Evolutionary conservation across 2,113 vertebrate species (phyloP).

Genomic region (Aegotheles bennettii): DNA sequence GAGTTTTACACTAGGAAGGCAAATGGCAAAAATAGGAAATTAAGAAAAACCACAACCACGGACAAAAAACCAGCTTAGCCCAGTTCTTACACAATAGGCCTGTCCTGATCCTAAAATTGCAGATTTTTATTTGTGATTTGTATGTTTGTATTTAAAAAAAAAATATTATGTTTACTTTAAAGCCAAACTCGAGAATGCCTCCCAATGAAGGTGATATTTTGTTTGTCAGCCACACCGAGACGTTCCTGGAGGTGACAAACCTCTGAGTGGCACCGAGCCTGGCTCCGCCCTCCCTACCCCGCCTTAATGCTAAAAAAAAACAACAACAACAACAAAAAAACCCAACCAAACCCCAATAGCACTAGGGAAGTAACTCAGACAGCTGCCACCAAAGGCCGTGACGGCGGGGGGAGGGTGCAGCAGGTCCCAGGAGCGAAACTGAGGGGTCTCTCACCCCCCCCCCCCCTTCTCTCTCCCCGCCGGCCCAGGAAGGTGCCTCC

Average conservation of each 20-base stretch:
- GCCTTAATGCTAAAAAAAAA: not conserved
- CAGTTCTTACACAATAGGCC: not conserved
- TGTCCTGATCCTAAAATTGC: not conserved
- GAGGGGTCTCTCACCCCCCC: not conserved
- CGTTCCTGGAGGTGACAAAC: not conserved
- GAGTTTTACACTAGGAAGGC: not conserved
- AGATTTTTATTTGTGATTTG: not conserved
- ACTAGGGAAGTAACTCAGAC: not conserved
- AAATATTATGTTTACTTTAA: not conserved
- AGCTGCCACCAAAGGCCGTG: not conserved
- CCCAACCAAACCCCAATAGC: too few relatives aligned
- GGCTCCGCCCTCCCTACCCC: not conserved
- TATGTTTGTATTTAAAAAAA: not conserved
- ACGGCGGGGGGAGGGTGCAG: fast-evolving
- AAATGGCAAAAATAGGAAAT: not conserved
- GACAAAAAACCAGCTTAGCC: not conserved
- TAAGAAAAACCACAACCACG: not conserved
- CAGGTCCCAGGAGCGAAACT: not conserved
- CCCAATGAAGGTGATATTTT: not conserved
- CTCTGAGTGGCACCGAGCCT: fast-evolving
- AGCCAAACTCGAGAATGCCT: not conserved
- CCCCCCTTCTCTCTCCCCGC: not conserved
- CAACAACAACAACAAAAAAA: too few relatives aligned
- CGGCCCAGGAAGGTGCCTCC: not conserved
- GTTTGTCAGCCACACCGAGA: not conserved